Evolutionary conservation across 2,797 vertebrate genomes (phyloP).

Genomic region (Lepidocolaptes lacrymiger): DNA sequence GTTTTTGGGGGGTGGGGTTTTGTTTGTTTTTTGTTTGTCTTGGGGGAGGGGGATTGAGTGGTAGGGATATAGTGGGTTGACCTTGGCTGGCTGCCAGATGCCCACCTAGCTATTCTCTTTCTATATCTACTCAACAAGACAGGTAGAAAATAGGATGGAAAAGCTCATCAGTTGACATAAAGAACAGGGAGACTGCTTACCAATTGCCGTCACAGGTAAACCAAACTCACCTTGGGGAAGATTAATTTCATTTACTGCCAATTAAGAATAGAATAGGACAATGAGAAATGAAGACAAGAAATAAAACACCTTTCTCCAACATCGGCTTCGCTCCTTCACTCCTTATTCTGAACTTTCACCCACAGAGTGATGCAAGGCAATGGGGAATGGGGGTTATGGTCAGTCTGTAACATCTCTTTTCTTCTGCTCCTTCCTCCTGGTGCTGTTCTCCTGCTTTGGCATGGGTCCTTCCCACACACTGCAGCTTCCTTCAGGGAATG

Average conservation of each 20-base stretch:
- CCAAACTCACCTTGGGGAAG: background rate
- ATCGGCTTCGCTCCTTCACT: background rate
- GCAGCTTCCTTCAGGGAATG: background rate
- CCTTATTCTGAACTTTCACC: background rate
- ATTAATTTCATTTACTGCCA: background rate
- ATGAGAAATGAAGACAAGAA: background rate
- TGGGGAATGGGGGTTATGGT: background rate
- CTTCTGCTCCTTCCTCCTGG: background rate
- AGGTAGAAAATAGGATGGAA: background rate
- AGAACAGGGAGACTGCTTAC: background rate
- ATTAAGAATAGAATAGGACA: background rate
- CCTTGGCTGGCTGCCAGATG: background rate
- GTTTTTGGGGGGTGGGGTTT: no score
- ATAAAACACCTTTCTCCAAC: background rate
- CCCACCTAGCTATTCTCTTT: background rate
- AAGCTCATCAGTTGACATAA: background rate
- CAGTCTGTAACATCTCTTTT: background rate
- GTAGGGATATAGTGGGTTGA: background rate
- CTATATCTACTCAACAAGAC: background rate
- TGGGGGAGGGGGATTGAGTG: no score
- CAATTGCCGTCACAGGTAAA: background rate
- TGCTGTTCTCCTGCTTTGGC: background rate
- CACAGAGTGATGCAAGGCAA: rapidly evolving
- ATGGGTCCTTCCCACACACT: background rate
- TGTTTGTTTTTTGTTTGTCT: no score